Conservation (phyloP, 1,140 invertebrate genomes). For the Drosophila subpulchrella region DNA sequence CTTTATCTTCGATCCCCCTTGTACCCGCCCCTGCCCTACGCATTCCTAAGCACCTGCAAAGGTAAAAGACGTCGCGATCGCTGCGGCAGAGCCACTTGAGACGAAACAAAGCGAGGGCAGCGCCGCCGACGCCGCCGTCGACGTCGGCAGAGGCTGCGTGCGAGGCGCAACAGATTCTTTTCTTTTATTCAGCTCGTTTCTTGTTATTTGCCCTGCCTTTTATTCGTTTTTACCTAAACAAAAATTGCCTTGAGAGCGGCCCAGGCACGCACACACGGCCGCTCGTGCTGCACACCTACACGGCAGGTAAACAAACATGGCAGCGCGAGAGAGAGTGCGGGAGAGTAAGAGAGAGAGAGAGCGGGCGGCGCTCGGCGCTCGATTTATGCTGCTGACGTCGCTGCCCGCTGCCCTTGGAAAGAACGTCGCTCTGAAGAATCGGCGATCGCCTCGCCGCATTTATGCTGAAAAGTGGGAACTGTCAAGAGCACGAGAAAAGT, state of each 20-base stretch:
- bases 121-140: slow-evolving; percentile 2
- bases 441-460: slow-evolving; percentile 54
- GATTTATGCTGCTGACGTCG: slow-evolving; percentile 67
- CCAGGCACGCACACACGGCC: slow-evolving; percentile 28
- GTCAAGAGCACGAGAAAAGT: slow-evolving; percentile 63
- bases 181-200: slow-evolving; percentile 65
- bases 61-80: slow-evolving; percentile 52
- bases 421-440: slow-evolving; percentile 50
- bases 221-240: slow-evolving; percentile 81
- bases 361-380: slow-evolving; percentile 37
- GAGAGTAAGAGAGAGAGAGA: slow-evolving; percentile 21
- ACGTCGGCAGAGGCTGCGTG: slow-evolving; percentile 54
- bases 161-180: slow-evolving; percentile 79
- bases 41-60: slow-evolving; percentile 76
- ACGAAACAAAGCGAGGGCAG: slow-evolving; percentile 63
- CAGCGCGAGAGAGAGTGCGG: slow-evolving; percentile 28
- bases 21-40: slow-evolving; percentile 17
- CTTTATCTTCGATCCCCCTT: background rate
- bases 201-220: slow-evolving; percentile 78
- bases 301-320: slow-evolving; percentile 80
- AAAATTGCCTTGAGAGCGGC: slow-evolving; percentile 78
- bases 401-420: slow-evolving; percentile 46
- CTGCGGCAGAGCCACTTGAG: slow-evolving; percentile 66
- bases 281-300: slow-evolving; percentile 22
- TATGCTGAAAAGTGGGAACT: slow-evolving; percentile 75